A percentile compares a stretch with the other conserved stretches of the same genome.
Evolutionary conservation across 64 coral and sea anemone species (phyloP).

Genomic region (Montipora capricornis): DNA sequence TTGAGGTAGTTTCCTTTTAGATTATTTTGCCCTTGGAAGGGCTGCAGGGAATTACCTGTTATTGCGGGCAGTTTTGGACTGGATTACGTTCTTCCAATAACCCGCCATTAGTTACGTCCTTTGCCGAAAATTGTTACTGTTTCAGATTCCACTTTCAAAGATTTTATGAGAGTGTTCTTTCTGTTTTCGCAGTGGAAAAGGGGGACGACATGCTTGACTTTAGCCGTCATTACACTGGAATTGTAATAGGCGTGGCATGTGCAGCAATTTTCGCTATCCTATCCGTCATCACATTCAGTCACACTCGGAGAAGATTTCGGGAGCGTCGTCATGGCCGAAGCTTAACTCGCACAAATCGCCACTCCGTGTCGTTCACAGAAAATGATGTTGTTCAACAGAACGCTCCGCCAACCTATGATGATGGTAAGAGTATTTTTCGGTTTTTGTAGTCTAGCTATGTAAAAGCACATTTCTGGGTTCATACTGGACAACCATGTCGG

Average conservation of each 20-base stretch:
- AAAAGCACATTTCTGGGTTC: background rate
- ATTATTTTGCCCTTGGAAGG: no score
- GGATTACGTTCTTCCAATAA: no score
- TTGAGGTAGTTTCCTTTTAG: no score
- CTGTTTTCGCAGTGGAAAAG: background rate
- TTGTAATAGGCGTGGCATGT: constrained; percentile 90
- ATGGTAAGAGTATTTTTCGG: constrained; percentile 45
- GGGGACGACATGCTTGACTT: constrained; percentile 54
- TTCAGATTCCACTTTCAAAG: background rate
- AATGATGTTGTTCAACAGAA: constrained; percentile 59
- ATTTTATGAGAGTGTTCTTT: background rate
- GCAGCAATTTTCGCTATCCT: constrained; percentile 83
- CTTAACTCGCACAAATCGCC: constrained; percentile 5
- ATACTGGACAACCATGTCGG: background rate
- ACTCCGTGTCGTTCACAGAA: constrained; percentile 42
- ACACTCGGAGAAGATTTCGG: constrained; percentile 60
- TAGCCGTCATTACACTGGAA: constrained; percentile 82
- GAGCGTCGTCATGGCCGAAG: constrained; percentile 17
- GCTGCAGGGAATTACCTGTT: no score
- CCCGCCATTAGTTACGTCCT: no score
- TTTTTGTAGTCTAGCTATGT: background rate
- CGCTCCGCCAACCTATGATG: constrained; percentile 81
- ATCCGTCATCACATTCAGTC: constrained; percentile 80
- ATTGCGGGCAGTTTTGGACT: no score
- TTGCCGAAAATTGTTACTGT: no score